Percentiles rank a stretch among this genome's conserved stretches.
phyloP scores from a whole-genome alignment of 2,888 invertebrate species.

The Pandemis heparana region DNA sequence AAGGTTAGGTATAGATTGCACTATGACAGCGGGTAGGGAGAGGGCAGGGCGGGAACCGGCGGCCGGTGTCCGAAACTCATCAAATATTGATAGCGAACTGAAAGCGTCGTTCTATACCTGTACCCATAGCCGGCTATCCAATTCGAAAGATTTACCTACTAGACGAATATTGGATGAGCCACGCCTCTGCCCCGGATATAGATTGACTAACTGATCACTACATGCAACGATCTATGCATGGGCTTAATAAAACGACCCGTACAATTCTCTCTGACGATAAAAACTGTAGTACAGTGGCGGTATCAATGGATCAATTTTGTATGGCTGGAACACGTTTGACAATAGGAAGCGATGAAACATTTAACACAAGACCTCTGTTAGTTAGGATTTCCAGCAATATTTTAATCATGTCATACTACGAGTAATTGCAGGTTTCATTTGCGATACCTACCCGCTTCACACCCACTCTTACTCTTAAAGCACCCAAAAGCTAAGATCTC shows the following conservation, averaged over 20 bases:
- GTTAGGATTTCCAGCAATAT: too few relatives aligned
- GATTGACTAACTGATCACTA: slow-evolving; percentile 25
- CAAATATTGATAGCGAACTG: slow-evolving; percentile 77
- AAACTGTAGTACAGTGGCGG: neutral
- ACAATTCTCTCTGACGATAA: neutral
- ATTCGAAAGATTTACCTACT: slow-evolving; percentile 56
- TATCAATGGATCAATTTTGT: neutral
- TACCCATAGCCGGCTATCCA: slow-evolving; percentile 48
- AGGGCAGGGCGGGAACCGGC: slow-evolving; percentile 44
- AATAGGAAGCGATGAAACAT: neutral
- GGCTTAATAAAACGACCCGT: neutral
- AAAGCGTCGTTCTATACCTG: slow-evolving; percentile 62
- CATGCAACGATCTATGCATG: neutral
- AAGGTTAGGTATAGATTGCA: slow-evolving; percentile 29
- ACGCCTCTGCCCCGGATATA: slow-evolving; percentile 47
- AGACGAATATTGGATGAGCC: slow-evolving; percentile 67
- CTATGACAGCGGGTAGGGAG: slow-evolving; percentile 34
- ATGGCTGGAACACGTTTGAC: neutral
- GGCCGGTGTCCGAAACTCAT: slow-evolving; percentile 73
- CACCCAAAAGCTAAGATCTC: neutral
- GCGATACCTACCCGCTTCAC: neutral
- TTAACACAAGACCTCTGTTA: neutral
- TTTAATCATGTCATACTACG: neutral
- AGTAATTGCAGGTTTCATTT: neutral
- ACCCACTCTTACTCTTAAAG: neutral